Evolutionary conservation across 2,888 invertebrate species (phyloP), one percentile per base, ranked within the genome.

Genomic region (Macropis europaea): DNA sequence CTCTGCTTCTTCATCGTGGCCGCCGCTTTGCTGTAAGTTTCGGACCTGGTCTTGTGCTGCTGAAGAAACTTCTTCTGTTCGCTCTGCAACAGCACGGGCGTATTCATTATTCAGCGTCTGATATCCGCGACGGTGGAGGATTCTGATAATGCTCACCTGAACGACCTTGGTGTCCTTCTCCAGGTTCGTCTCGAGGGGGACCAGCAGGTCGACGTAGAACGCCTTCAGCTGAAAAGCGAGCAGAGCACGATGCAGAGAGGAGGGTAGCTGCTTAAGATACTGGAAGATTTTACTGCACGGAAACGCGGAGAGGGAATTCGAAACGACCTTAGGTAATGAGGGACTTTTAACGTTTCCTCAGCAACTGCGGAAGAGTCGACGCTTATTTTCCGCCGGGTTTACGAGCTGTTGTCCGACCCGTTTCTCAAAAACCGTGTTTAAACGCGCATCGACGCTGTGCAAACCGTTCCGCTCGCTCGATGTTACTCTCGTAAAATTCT

Each of bases 91-190:
- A 13, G 13, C 30, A 28, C 19, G 50, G 91, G 90, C 36, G 19
- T 34, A 30, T 42, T 68, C 50, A 81, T 79, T 77, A 81, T 81
- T 79, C 74, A 77, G 47, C 38, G 47, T 28, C 48, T 28, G 67
- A 74, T 52, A 59, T 22, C 26, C 15, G 0, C 13, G 15, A 0
- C 13, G n/a, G 1, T n/a, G 45, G n/a, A n/a, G 15, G 22, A 13
- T 24, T 32, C 24, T 11, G 13, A n/a, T 32, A 3, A 13, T 19
- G 91, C 92, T 92, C 91, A 95, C 95, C 94, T 96, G 95, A 76
- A 96, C 95, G 84, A 97, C 97, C 93, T 97, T 97, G 73, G 97
- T 97, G 91, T 97, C 97, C 90, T 97, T 97, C 90, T 97, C 97
- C 88, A 97, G 92, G 92, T 97, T 97, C 74, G 96, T 96, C 92